Percentiles rank a stretch among this genome's conserved stretches.
These are phyloP conservation scores for Telmatochromis brachygnathus DNA, from an alignment of 2,113 vertebrate genomes.

Conservation along the genomic window DNA sequence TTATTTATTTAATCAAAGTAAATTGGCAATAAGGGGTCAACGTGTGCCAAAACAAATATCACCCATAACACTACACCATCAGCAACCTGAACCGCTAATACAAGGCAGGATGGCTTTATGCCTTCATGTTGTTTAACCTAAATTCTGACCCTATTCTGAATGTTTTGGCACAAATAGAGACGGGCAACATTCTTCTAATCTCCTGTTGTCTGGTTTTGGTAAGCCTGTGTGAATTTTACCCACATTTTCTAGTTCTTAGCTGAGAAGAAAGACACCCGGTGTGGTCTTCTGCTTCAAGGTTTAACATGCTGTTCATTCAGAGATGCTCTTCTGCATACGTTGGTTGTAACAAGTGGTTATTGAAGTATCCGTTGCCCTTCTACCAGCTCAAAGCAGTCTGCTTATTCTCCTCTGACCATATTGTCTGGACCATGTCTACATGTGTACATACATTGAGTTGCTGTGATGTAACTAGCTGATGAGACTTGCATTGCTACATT, in stretches of 20 bases:
- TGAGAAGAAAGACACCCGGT: not conserved
- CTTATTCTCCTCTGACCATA: not conserved
- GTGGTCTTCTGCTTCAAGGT: not conserved
- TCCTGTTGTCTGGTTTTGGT: not conserved
- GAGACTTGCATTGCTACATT: not conserved
- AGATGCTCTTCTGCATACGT: fast-evolving
- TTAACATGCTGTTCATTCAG: fast-evolving
- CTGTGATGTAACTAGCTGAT: not conserved
- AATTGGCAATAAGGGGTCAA: not conserved
- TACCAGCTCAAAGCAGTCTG: not conserved
- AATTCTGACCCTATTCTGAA: not conserved
- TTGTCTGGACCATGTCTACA: not conserved
- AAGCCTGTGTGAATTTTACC: not conserved
- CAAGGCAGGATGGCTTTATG: not conserved
- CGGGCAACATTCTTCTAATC: not conserved
- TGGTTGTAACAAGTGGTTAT: not conserved
- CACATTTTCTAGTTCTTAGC: not conserved
- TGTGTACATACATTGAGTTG: not conserved
- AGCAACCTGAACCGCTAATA: not conserved
- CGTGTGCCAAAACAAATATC: not conserved
- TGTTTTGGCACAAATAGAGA: not conserved
- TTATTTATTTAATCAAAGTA: not conserved
- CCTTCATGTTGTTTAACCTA: not conserved
- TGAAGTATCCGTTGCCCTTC: not conserved
- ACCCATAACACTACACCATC: not conserved